A percentile compares a stretch with the other conserved stretches of the same genome.
phyloP scores from a whole-genome alignment of 2,797 vertebrate genomes.

The Myotis daubentonii region DNA sequence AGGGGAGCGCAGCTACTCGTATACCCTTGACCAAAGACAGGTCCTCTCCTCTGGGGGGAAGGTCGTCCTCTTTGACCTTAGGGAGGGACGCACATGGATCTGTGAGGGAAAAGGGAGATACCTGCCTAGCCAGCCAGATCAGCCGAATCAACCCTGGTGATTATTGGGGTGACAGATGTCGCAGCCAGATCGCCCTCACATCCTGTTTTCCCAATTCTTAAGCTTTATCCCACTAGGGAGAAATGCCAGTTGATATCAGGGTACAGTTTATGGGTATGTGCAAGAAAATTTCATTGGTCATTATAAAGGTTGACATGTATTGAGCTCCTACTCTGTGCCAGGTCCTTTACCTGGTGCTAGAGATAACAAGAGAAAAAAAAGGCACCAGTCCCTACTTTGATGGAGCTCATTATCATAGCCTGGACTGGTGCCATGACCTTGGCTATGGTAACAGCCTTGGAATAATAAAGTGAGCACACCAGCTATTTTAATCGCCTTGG shows the following conservation, averaged over 20 bases:
- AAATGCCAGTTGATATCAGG: background rate
- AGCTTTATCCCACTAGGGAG: background rate
- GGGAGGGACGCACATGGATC: too few relatives aligned
- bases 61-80: too few relatives aligned
- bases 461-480: background rate
- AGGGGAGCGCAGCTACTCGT: too few relatives aligned
- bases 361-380: background rate
- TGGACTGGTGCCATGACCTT: background rate
- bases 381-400: background rate
- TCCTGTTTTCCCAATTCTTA: background rate
- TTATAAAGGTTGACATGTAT: background rate
- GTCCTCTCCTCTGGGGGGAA: too few relatives aligned
- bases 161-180: too few relatives aligned
- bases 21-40: too few relatives aligned
- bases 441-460: background rate
- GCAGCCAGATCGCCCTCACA: background rate
- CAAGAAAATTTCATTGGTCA: background rate
- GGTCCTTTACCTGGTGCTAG: background rate
- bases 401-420: background rate
- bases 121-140: too few relatives aligned
- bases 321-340: background rate
- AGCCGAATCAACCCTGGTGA: too few relatives aligned
- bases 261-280: background rate
- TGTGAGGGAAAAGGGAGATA: too few relatives aligned
- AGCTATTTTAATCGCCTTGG: conserved; percentile 14